These are phyloP conservation scores for Platysternon megacephalum DNA, from an alignment of 2,113 vertebrate genomes.

Conservation along the genomic window DNA sequence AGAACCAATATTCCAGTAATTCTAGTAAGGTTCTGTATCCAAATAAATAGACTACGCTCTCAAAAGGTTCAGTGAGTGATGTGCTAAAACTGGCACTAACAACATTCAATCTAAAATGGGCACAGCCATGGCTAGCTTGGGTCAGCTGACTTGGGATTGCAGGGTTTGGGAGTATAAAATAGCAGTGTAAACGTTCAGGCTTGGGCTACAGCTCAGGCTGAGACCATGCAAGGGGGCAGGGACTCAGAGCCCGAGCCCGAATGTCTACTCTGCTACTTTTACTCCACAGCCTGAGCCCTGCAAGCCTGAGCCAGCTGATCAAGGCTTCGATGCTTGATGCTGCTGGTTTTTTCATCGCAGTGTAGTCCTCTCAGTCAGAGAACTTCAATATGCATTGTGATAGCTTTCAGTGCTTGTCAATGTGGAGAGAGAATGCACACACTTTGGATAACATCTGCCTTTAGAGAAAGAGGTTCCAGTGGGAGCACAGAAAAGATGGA, in stretches of 20 bases:
- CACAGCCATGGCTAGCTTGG: background rate
- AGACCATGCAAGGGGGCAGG: background rate
- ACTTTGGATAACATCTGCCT: background rate
- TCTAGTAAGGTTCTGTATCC: background rate
- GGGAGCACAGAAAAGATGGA: background rate
- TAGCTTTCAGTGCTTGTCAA: background rate
- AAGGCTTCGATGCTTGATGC: too few relatives aligned
- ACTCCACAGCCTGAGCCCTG: background rate
- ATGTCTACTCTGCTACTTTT: background rate
- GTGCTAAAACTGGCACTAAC: conserved; percentile 74
- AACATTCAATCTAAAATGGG: conserved; percentile 21
- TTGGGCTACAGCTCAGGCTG: background rate
- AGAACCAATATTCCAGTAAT: background rate
- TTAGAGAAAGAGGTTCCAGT: background rate
- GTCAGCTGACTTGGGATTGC: background rate
- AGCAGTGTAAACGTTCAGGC: background rate
- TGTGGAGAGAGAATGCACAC: background rate
- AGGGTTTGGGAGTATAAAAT: background rate
- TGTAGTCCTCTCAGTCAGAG: background rate
- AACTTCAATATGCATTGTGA: background rate
- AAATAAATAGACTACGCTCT: conserved; percentile 32
- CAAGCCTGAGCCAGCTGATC: background rate
- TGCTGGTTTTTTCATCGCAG: too few relatives aligned
- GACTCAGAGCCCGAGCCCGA: too few relatives aligned
- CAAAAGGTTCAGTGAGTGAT: conserved; percentile 32